Conservation (phyloP, 92 coral and sea anemone genomes). For the Umimayanthus kanabou region DNA sequence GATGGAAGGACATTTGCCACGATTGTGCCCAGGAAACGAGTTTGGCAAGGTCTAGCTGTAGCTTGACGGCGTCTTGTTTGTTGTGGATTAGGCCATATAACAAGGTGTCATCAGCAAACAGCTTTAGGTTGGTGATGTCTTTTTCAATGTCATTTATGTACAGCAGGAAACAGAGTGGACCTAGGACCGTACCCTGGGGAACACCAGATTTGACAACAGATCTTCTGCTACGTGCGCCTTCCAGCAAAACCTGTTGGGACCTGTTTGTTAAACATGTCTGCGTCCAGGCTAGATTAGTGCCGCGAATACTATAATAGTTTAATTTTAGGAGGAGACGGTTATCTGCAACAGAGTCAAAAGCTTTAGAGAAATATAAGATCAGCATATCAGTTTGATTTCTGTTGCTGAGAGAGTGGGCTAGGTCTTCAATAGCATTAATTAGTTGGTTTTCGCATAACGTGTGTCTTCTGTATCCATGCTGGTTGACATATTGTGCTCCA, state of each 20-base stretch:
- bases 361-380: conserved; percentile 40
- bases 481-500: conserved; percentile 33
- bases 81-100: neutral
- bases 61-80: neutral
- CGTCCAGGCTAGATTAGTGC: conserved; percentile 29
- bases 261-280: conserved; percentile 32
- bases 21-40: too few relatives aligned
- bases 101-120: neutral
- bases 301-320: conserved; percentile 45
- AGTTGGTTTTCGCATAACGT: conserved; percentile 35
- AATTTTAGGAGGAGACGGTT: conserved; percentile 26
- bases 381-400: conserved; percentile 41
- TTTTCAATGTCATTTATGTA: neutral
- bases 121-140: neutral
- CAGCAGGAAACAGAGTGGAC: neutral
- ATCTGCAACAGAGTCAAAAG: conserved; percentile 43
- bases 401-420: conserved; percentile 10
- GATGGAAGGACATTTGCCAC: too few relatives aligned
- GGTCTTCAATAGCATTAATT: conserved; percentile 30
- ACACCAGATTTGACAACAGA: conserved; percentile 43
- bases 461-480: conserved; percentile 31
- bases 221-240: neutral
- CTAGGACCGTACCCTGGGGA: conserved; percentile 46
- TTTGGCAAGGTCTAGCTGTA: neutral
- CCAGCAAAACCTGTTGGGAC: conserved; percentile 35